phyloP scores from a whole-genome alignment of 2,113 vertebrate genomes.

The Xyrauchen texanus region DNA sequence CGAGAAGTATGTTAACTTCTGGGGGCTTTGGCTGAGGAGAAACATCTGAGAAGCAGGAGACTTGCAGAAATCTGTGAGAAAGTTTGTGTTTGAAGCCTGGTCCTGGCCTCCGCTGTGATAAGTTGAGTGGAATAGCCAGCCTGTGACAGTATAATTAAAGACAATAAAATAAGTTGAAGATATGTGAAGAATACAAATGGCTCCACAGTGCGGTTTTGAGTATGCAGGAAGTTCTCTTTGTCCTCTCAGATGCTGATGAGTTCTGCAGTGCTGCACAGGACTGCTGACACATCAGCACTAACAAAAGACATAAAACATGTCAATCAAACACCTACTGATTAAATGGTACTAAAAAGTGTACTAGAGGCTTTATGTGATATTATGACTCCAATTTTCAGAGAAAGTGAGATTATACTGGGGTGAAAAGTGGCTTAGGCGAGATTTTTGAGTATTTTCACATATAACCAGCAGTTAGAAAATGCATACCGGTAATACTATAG shows the following conservation, averaged over 20 bases:
- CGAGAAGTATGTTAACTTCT: too few relatives aligned
- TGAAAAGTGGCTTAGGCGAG: neutral
- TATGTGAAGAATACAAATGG: slow-evolving; percentile 41
- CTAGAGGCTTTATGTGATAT: neutral
- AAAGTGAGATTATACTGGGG: neutral
- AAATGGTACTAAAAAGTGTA: slow-evolving; percentile 11
- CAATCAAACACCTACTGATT: slow-evolving; percentile 32
- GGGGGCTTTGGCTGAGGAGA: too few relatives aligned
- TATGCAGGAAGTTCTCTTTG: slow-evolving; percentile 3
- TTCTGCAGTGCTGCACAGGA: neutral
- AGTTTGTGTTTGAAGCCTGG: slow-evolving; percentile 14
- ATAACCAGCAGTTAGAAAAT: neutral
- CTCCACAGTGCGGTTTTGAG: slow-evolving; percentile 1
- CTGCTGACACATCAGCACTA: slow-evolving; percentile 26
- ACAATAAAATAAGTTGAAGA: slow-evolving; percentile 38
- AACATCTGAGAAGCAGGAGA: too few relatives aligned
- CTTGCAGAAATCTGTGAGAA: neutral
- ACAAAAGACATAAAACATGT: slow-evolving; percentile 20
- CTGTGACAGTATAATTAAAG: slow-evolving; percentile 52
- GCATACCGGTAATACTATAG: neutral
- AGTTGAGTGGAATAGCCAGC: neutral
- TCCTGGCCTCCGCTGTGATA: neutral
- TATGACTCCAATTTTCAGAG: neutral
- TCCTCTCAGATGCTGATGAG: neutral
- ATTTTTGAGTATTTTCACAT: neutral